Evolutionary conservation across 2,797 vertebrate genomes (phyloP), one percentile per base, ranked within the genome.

Genomic region (Miopithecus talapoin): DNA sequence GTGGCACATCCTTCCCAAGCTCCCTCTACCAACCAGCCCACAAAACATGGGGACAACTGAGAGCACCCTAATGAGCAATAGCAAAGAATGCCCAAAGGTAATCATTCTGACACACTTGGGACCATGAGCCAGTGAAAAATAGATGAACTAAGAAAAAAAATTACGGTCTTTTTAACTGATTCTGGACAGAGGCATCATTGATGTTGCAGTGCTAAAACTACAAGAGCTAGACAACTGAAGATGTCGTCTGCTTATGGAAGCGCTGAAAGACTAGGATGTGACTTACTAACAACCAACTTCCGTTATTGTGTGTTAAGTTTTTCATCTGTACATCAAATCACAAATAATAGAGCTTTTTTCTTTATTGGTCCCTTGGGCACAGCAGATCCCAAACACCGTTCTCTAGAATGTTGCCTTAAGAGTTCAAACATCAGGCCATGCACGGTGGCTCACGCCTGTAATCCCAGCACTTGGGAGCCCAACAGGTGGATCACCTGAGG

Each of bases 1-100:
- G 99, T 99, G 98, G 99, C 99, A 97, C 99, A 99, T 97, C 99
- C 99, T 74, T 99, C 99, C 98, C 99, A 99, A 99, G 99, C 99
- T 97, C 99, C 99, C 76, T 99, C 99, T 96, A 99, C 99, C 81
- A 99, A 99, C 98, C 99, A 99, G 98, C 99, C 99, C 98, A 99
- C 99, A 96, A 99, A 99, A 99, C 99, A 99, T 21, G 99, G 30
- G 99, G 90, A 99, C 98, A 99, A 99, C 98, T 99, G 99, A 99
- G 99, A 99, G 99, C 99, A 99, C 96, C 99, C 99, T 33, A 64
- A 33, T 16, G 14, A 33, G 30, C 14, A 64, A 64, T 64, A 99
- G 99, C 99, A 98, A 98, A 96, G 89, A 97, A 97, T 97, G 98
- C 97, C 30, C 1, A 2, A 8, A 22, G 64, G 98, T 79, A 95